A percentile compares a stretch with the other conserved stretches of the same genome.
These are phyloP conservation scores for Chelmon rostratus DNA, from an alignment of 2,797 vertebrate species.

Conservation along the genomic window DNA sequence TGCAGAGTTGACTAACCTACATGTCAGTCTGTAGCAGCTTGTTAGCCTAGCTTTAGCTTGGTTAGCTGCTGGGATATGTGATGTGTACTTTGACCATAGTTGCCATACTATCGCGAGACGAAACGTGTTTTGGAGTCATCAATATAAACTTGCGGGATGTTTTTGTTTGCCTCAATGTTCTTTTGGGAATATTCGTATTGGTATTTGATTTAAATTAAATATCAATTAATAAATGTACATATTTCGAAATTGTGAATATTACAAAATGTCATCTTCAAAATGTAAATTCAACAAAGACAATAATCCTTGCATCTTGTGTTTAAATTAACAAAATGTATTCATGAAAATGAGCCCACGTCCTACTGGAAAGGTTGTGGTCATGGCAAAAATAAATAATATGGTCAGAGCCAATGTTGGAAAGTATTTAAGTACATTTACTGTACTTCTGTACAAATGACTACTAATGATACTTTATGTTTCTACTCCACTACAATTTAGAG, in stretches of 20 bases:
- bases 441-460: not conserved
- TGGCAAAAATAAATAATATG: not conserved
- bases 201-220: not conserved
- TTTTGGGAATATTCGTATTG: not conserved
- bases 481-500: not conserved
- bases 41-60: slow-evolving; percentile 73
- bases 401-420: not conserved
- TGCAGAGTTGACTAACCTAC: slow-evolving; percentile 53
- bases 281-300: not conserved
- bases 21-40: slow-evolving; percentile 64
- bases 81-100: slow-evolving; percentile 24
- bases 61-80: slow-evolving; percentile 47
- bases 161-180: fast-evolving
- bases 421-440: not conserved
- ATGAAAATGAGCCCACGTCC: not conserved
- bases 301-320: not conserved
- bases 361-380: not conserved
- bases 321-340: no score
- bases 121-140: slow-evolving; percentile 45
- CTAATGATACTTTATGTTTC: no score
- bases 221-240: not conserved
- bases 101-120: slow-evolving; percentile 71
- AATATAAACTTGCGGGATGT: not conserved
- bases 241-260: not conserved
- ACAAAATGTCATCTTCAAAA: not conserved